Base-by-base conservation (phyloP, 2,113 vertebrate species). In the Gulo gulo region DNA sequence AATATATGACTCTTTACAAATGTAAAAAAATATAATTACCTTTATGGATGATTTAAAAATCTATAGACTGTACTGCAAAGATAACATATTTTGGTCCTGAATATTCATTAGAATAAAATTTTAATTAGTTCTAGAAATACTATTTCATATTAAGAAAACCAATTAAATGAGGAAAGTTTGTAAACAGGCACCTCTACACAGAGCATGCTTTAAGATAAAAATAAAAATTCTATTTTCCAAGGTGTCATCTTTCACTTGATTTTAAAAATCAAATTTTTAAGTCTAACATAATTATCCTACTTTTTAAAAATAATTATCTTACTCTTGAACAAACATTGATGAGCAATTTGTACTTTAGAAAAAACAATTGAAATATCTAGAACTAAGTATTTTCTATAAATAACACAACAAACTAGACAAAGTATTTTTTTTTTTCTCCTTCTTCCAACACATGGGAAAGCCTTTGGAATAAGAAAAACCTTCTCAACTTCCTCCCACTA, bases 81-180 rank as follows among this genome's bases (percentile, higher is more conserved):
- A 99, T 98, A 99, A 99, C 98, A 86, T 98, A 98, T 98, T 98
- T 98, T 93, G 67, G 92, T 97, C n/a, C 91, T 98, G 98, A 99
- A 98, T 99, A 99, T 99, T 99, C 98, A 99, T 98, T 98, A 98
- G 97, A 97, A 84, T 93, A 59, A 97, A 98, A 98, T 98, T 99
- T 95, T 98, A 99, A 99, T 99, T 98, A 98, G 98, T 99, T 99
- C 97, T 98, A 98, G 98, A 98, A 98, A 98, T 98, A 98, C 76
- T 98, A 97, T 98, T 98, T 98, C 97, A 91, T 95, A 97, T 96
- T 98, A 97, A 98, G 98, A 98, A 98, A 99, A 98, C 97, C 97
- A 99, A 98, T 99, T 99, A 98, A 98, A 98, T 98, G 96, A 97
- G 94, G 97, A 98, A 98, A 98, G 98, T 98, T 98, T 98, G 96